Conservation (phyloP, 64 coral and sea anemone species). For the Montipora capricornis region DNA sequence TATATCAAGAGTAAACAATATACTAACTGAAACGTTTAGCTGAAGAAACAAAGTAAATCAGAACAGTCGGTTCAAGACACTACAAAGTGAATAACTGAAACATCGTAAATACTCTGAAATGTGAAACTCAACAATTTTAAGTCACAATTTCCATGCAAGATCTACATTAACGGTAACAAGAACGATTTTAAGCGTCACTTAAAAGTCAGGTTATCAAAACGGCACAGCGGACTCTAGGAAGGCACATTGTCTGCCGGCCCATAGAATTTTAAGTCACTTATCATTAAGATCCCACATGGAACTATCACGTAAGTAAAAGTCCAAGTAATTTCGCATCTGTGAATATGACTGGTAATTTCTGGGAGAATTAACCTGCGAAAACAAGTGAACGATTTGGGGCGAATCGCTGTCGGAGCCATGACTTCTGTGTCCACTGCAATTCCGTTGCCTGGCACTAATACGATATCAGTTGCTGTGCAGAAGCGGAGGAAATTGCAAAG, state of each 20-base stretch:
- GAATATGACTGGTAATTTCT: slow-evolving; percentile 19
- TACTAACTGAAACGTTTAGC: background rate
- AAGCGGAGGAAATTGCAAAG: slow-evolving; percentile 55
- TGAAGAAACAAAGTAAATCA: background rate
- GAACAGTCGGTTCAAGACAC: background rate
- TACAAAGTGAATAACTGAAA: background rate
- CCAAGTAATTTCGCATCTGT: slow-evolving; percentile 10
- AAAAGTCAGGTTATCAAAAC: background rate
- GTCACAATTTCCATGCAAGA: background rate
- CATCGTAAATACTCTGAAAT: background rate
- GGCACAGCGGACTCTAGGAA: background rate
- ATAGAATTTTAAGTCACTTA: background rate
- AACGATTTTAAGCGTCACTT: background rate
- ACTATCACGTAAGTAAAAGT: slow-evolving; percentile 10
- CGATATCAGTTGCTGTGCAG: slow-evolving; percentile 56
- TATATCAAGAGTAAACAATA: background rate
- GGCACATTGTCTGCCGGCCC: background rate
- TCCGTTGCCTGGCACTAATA: background rate
- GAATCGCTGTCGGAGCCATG: background rate
- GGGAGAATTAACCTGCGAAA: slow-evolving; percentile 24
- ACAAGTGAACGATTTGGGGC: slow-evolving; percentile 48
- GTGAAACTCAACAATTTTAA: background rate
- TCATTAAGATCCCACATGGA: slow-evolving; percentile 35
- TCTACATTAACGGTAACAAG: background rate
- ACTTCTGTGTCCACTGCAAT: slow-evolving; percentile 26